phyloP scores from a whole-genome alignment of 1,140 invertebrate species.

The Chelonus insularis region DNA sequence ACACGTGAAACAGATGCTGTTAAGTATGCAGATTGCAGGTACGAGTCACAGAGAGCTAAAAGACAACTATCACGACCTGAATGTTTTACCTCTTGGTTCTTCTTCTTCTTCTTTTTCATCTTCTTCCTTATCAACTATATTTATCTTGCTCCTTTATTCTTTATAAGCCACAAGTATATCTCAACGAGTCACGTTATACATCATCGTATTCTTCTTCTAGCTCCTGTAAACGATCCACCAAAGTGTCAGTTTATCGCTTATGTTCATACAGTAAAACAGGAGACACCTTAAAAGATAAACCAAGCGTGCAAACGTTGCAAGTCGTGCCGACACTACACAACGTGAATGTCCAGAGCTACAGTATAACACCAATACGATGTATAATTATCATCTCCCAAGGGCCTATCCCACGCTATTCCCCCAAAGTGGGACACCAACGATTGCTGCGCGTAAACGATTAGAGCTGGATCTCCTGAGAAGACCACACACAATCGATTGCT shows the following conservation, averaged over 20 bases:
- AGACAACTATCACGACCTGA: conserved; percentile 2
- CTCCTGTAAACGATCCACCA: background rate
- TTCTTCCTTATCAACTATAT: background rate
- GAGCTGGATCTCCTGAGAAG: conserved; percentile 6
- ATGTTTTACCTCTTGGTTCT: background rate
- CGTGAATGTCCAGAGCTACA: background rate
- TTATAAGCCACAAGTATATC: background rate
- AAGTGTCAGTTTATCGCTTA: background rate
- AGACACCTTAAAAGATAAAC: conserved; percentile 5
- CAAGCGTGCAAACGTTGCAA: conserved; percentile 10
- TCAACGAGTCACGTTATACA: conserved; percentile 3
- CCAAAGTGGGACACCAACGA: conserved; percentile 27
- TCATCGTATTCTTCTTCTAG: conserved; percentile 1
- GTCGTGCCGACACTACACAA: conserved; percentile 14
- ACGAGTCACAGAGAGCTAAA: background rate
- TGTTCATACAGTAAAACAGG: background rate
- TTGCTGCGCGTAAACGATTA: conserved; percentile 24
- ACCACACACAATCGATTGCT: background rate
- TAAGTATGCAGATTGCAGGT: conserved; percentile 20
- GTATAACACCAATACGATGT: conserved; percentile 9
- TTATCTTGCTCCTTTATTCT: background rate
- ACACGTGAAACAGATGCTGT: background rate
- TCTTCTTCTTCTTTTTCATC: background rate
- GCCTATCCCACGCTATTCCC: conserved; percentile 31
- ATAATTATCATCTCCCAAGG: conserved; percentile 33